Evolutionary conservation across 2,113 vertebrate species (phyloP).

Genomic region (Capreolus pygargus): DNA sequence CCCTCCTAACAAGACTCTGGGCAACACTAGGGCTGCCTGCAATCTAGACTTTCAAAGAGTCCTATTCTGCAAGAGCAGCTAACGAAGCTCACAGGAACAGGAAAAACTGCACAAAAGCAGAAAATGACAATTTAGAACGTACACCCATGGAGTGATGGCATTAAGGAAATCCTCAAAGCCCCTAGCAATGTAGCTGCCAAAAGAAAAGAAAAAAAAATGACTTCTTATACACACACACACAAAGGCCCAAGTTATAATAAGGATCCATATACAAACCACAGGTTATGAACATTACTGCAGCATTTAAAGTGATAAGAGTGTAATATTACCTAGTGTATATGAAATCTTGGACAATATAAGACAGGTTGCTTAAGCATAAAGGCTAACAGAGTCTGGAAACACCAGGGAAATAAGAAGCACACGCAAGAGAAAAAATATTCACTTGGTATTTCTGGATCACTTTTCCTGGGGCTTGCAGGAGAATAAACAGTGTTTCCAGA

Average conservation of each 20-base stretch:
- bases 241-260: conserved; percentile 48
- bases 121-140: conserved; percentile 64
- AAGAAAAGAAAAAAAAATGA: not conserved
- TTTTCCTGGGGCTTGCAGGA: conserved; percentile 34
- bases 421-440: conserved; percentile 12
- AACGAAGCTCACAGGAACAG: conserved; percentile 51
- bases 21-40: not conserved
- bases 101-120: conserved; percentile 62
- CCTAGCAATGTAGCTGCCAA: conserved; percentile 58
- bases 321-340: conserved; percentile 12
- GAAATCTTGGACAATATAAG: conserved; percentile 59
- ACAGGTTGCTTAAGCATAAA: conserved; percentile 54
- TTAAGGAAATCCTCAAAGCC: conserved; percentile 60
- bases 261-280: conserved; percentile 6
- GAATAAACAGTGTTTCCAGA: not conserved
- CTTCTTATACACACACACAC: conserved; percentile 8
- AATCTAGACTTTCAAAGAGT: conserved; percentile 22
- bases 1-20: conserved; percentile 61
- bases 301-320: conserved; percentile 41
- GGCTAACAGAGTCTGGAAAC: conserved; percentile 55
- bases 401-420: conserved; percentile 72
- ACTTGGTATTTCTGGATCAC: not conserved
- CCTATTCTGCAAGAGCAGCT: conserved; percentile 48
- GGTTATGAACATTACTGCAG: conserved; percentile 41
- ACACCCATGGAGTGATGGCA: conserved; percentile 47